Conservation (phyloP, 2,113 vertebrate genomes). For the Melanerpes formicivorus region DNA sequence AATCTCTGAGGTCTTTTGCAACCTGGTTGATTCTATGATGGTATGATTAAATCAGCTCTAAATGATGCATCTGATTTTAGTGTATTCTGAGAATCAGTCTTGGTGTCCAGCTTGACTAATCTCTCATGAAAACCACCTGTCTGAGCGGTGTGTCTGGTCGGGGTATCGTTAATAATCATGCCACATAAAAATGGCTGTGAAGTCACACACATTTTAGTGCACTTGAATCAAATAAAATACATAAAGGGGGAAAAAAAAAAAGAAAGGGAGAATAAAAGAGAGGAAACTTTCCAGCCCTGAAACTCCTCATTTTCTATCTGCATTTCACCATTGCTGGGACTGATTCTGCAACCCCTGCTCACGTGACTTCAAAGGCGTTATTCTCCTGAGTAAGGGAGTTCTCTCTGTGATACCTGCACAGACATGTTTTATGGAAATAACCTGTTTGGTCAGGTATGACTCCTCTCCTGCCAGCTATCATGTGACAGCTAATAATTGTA, state of each 20-base stretch:
- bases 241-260: background rate
- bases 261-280: background rate
- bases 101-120: background rate
- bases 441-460: slow-evolving; percentile 64
- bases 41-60: background rate
- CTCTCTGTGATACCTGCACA: slow-evolving; percentile 50
- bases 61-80: background rate
- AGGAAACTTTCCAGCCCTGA: background rate
- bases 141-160: background rate
- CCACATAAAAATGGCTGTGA: background rate
- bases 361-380: slow-evolving; percentile 54
- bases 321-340: slow-evolving; percentile 31
- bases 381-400: slow-evolving; percentile 63
- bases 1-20: too few species aligned
- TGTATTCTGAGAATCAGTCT: background rate
- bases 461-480: slow-evolving; percentile 62
- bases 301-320: background rate
- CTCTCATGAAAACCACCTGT: background rate
- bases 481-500: slow-evolving; percentile 54
- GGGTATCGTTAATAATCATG: background rate
- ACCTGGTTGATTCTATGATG: too few species aligned
- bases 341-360: slow-evolving; percentile 52
- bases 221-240: background rate
- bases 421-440: slow-evolving; percentile 69
- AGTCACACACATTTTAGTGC: background rate